Conservation (phyloP, 2,113 vertebrate genomes). For the Rattus rattus region DNA sequence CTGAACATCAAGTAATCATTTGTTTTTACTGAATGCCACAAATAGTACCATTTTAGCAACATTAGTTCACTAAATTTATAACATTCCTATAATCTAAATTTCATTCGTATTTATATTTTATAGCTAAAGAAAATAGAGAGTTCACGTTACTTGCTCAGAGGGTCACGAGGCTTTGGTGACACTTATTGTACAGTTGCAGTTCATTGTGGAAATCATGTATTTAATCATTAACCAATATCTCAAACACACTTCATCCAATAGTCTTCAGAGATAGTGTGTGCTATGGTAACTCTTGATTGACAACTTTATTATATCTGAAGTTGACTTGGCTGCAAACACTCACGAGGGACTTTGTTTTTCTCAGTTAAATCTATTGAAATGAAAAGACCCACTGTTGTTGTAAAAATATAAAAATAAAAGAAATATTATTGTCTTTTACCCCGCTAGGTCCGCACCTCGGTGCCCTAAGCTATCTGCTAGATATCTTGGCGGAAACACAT, state of each 20-base stretch:
- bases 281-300: neutral
- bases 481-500: too few species aligned
- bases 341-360: neutral
- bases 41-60: neutral
- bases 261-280: neutral
- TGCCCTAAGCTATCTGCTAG: too few species aligned
- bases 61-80: neutral
- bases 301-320: neutral
- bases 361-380: neutral
- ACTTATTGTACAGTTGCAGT: neutral
- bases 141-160: neutral
- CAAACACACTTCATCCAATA: neutral
- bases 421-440: too few species aligned
- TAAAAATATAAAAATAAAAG: too few species aligned
- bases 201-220: neutral
- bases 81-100: neutral
- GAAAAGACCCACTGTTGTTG: neutral
- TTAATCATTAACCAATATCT: neutral
- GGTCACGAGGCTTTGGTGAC: neutral
- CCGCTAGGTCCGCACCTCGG: too few species aligned
- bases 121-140: neutral
- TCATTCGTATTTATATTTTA: neutral
- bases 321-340: neutral
- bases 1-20: neutral
- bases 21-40: neutral